These are phyloP conservation scores for Tribolium castaneum DNA, from an alignment of 1,140 invertebrate species.

Conservation along the genomic window DNA sequence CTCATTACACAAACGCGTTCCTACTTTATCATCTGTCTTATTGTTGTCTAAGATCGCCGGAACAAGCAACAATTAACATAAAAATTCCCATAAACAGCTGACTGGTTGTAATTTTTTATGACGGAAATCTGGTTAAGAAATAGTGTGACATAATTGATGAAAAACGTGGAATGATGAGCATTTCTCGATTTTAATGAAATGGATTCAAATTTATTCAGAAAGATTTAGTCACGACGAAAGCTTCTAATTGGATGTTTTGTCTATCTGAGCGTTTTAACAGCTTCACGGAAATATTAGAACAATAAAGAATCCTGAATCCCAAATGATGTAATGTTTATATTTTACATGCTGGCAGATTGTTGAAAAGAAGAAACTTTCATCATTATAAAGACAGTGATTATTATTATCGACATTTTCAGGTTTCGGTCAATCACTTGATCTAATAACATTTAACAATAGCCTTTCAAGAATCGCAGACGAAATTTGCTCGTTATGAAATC, in stretches of 20 bases:
- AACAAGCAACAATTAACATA: background rate
- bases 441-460: background rate
- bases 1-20: background rate
- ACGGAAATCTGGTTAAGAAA: background rate
- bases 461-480: background rate
- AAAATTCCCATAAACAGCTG: background rate
- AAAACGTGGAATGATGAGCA: background rate
- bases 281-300: background rate
- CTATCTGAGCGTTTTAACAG: background rate
- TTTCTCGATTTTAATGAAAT: background rate
- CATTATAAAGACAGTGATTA: background rate
- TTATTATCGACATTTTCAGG: background rate
- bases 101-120: background rate
- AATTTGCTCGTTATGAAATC: background rate
- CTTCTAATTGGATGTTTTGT: background rate
- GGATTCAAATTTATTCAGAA: background rate
- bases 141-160: background rate
- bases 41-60: background rate
- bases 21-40: background rate
- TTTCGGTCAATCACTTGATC: background rate
- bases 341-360: background rate
- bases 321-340: background rate
- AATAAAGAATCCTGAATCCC: background rate
- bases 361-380: background rate
- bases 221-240: background rate